phyloP scores from a whole-genome alignment of 2,888 invertebrate genomes.

The Mesorhabditis sp. region DNA sequence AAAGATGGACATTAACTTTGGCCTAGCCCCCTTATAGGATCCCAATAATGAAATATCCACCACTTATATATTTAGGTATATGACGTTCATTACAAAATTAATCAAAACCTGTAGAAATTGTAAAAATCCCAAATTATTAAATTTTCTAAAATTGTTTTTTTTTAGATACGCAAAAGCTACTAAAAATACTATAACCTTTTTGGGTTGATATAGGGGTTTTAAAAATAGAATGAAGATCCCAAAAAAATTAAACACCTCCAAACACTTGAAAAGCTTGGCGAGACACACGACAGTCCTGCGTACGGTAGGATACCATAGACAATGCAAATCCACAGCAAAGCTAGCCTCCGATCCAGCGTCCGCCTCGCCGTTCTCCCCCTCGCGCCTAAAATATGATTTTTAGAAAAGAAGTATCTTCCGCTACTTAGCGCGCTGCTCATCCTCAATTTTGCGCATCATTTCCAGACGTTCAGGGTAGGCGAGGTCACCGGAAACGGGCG shows the following conservation, averaged over 20 bases:
- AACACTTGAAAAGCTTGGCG: constrained; percentile 83
- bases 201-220: no score
- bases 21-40: neutral
- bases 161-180: no score
- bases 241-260: constrained; percentile 66
- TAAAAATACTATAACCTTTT: no score
- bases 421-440: constrained; percentile 18
- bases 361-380: constrained; percentile 14
- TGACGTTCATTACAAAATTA: no score
- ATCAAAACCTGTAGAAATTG: no score
- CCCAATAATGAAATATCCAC: neutral
- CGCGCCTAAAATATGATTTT: neutral
- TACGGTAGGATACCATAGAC: constrained; percentile 99
- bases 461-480: constrained; percentile 94
- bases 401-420: neutral
- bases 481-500: constrained; percentile 87
- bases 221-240: neutral
- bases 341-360: constrained; percentile 19
- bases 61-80: no score
- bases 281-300: constrained; percentile 87
- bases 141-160: no score
- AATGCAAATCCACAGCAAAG: constrained; percentile 89
- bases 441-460: constrained; percentile 78
- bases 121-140: no score
- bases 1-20: neutral